A percentile compares a stretch with the other conserved stretches of the same genome.
These are phyloP conservation scores for Polyodon spathula DNA, from an alignment of 2,113 vertebrate genomes.

Conservation along the genomic window DNA sequence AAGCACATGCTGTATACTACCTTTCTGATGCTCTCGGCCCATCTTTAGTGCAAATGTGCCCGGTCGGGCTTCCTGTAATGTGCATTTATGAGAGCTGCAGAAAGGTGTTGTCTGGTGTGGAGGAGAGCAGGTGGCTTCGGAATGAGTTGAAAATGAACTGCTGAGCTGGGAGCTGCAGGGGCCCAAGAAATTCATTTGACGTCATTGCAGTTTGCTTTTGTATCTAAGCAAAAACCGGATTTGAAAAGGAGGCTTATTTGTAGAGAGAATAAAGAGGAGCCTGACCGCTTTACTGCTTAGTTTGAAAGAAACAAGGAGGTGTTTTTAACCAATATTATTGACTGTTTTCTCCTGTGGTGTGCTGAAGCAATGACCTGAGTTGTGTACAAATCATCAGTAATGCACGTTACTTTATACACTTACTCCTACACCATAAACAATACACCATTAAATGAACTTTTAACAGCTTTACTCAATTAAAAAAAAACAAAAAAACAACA, in stretches of 20 bases:
- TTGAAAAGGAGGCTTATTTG: conserved; percentile 5
- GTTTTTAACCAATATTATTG: no score
- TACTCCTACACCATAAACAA: no score
- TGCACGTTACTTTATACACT: no score
- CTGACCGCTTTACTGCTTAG: conserved; percentile 16
- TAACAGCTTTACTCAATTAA: no score
- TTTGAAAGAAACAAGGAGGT: no score
- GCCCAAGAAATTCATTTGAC: conserved; percentile 21
- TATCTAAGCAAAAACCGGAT: conserved; percentile 11
- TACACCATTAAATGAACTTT: no score
- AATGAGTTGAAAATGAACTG: conserved; percentile 36
- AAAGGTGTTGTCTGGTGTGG: conserved; percentile 13
- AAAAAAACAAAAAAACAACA: no score
- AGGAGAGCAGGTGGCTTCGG: conserved; percentile 39
- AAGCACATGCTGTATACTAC: conserved; percentile 6
- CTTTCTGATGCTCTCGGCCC: conserved; percentile 11
- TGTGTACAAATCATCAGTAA: no score
- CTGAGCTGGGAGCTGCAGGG: conserved; percentile 18
- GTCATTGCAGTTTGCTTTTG: conserved; percentile 16
- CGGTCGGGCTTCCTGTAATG: conserved; percentile 17
- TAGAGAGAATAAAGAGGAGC: conserved; percentile 3
- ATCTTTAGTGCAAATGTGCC: conserved; percentile 24
- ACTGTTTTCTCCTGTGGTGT: no score
- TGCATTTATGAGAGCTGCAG: conserved; percentile 9
- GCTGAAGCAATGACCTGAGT: no score